These are phyloP conservation scores for Synaphobranchus kaupii DNA, from an alignment of 2,797 vertebrate species.

Conservation along the genomic window DNA sequence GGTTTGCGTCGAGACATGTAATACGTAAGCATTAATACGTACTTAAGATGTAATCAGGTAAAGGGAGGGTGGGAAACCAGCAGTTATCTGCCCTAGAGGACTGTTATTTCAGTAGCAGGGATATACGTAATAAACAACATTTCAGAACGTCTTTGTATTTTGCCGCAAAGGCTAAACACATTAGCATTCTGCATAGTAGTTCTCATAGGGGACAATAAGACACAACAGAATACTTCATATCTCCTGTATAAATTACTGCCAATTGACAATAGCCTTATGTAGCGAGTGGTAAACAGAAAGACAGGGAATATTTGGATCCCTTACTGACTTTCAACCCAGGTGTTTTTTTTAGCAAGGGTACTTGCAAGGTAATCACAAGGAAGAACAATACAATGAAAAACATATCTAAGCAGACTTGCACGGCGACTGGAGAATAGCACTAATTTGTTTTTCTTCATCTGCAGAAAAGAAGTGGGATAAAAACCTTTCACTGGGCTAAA, in stretches of 20 bases:
- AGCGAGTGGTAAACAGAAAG: not conserved
- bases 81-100: too few relatives aligned
- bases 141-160: not conserved
- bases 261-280: slow-evolving; percentile 5
- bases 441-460: not conserved
- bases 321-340: not conserved
- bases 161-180: slow-evolving; percentile 12
- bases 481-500: not conserved
- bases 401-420: not conserved
- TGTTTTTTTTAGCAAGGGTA: not conserved
- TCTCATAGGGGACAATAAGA: slow-evolving; percentile 15
- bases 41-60: too few relatives aligned
- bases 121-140: slow-evolving; percentile 2
- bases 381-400: not conserved
- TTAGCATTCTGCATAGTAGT: slow-evolving; percentile 9
- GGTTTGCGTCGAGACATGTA: too few relatives aligned
- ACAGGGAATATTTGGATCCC: not conserved
- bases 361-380: not conserved
- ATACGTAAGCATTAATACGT: too few relatives aligned
- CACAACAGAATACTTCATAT: slow-evolving; percentile 19
- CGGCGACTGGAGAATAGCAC: not conserved
- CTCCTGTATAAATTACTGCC: slow-evolving; percentile 21
- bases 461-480: not conserved
- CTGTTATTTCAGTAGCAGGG: too few relatives aligned
- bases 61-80: too few relatives aligned